phyloP scores from a whole-genome alignment of 2,888 invertebrate genomes.

The Sicus ferrugineus region DNA sequence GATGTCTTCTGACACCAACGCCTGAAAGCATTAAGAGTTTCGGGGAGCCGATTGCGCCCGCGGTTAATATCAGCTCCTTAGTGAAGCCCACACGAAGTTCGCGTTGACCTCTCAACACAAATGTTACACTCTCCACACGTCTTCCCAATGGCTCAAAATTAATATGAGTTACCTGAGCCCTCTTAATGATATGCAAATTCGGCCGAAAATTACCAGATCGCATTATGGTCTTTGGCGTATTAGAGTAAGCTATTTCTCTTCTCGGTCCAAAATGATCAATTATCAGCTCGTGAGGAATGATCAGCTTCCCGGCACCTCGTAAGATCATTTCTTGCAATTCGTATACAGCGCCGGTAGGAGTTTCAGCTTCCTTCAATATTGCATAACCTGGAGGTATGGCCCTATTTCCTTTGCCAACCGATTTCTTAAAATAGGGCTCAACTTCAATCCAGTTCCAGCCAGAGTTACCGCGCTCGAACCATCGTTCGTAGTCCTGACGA shows the following conservation, averaged over 20 bases:
- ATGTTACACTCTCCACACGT: conserved; percentile 65
- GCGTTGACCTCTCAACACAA: conserved; percentile 64
- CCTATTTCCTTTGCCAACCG: conserved; percentile 55
- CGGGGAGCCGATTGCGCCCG: conserved; percentile 50
- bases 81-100: conserved; percentile 41
- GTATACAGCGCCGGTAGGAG: conserved; percentile 33
- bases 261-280: conserved; percentile 46
- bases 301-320: conserved; percentile 63
- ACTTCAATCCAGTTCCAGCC: conserved; percentile 78
- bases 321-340: conserved; percentile 49
- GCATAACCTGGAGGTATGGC: conserved; percentile 53
- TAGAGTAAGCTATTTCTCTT: conserved; percentile 65
- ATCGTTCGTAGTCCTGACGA: conserved; percentile 70
- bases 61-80: conserved; percentile 51
- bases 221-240: conserved; percentile 61
- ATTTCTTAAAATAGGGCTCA: conserved; percentile 81
- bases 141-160: conserved; percentile 63
- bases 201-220: conserved; percentile 73
- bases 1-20: conserved; percentile 46
- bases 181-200: conserved; percentile 69
- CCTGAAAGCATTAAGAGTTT: conserved; percentile 55
- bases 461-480: conserved; percentile 69
- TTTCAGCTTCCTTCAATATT: conserved; percentile 61
- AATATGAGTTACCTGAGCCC: conserved; percentile 67
- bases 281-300: conserved; percentile 53